These are phyloP conservation scores for Macropis europaea DNA, from an alignment of 2,888 invertebrate genomes.

Conservation along the genomic window DNA sequence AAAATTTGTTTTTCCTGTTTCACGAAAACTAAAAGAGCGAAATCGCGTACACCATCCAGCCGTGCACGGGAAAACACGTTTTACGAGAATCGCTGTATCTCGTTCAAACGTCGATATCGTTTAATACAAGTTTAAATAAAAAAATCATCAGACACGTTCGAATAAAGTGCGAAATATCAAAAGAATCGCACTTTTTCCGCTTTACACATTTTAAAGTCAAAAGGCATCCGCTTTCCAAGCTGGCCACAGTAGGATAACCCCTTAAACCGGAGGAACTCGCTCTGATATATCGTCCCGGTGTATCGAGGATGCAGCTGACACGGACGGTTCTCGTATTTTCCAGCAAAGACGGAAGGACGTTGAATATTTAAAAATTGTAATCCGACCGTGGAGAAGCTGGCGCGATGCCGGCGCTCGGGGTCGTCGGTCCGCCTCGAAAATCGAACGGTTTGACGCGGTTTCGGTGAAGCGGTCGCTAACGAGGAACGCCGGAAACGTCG, in stretches of 20 bases:
- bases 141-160: no score
- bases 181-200: no score
- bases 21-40: no score
- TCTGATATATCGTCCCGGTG: constrained; percentile 9
- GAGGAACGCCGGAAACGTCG: constrained; percentile 19
- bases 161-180: no score
- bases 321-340: constrained; percentile 23
- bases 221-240: not conserved
- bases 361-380: constrained; percentile 55
- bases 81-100: no score
- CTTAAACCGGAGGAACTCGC: constrained; percentile 2
- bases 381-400: constrained; percentile 25
- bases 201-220: no score
- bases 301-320: constrained; percentile 31
- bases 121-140: no score
- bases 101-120: no score
- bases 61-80: no score
- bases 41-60: no score
- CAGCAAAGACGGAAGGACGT: constrained; percentile 15
- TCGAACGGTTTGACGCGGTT: constrained; percentile 17
- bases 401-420: constrained; percentile 24
- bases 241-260: not conserved
- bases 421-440: constrained; percentile 9
- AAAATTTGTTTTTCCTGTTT: no score
- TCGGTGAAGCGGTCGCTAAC: constrained; percentile 33